phyloP scores from a whole-genome alignment of 2,797 vertebrate genomes.

The Falco rusticolus region DNA sequence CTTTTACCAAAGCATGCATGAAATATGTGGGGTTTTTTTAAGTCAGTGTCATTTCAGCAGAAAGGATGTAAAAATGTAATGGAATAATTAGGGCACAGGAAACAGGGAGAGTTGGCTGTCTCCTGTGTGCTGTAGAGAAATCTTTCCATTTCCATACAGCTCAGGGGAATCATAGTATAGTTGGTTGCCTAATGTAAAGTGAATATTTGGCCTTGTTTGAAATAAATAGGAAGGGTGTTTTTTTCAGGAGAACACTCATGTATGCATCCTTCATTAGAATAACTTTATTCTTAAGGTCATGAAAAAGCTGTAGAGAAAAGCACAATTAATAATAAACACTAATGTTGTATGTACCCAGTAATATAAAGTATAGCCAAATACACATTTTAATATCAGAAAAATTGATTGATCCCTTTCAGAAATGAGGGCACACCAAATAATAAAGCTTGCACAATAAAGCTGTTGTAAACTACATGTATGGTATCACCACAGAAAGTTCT shows the following conservation, averaged over 20 bases:
- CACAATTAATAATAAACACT: background rate
- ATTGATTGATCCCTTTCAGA: background rate
- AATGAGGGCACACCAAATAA: background rate
- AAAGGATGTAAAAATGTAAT: constrained; percentile 16
- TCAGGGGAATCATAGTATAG: background rate
- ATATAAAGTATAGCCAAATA: background rate
- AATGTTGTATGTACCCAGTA: background rate
- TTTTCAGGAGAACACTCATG: background rate
- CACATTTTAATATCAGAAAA: background rate
- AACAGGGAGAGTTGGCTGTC: background rate
- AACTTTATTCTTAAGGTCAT: background rate
- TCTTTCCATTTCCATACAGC: background rate
- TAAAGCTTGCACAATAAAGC: background rate
- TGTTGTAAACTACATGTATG: background rate
- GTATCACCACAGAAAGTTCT: background rate
- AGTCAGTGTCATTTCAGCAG: constrained; percentile 9
- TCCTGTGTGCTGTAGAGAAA: constrained; percentile 11
- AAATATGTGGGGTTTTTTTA: background rate
- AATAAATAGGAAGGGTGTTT: constrained; percentile 21
- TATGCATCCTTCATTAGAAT: background rate
- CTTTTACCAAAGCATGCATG: background rate
- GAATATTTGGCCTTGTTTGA: constrained; percentile 28
- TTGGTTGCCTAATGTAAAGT: constrained; percentile 7
- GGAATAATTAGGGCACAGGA: constrained; percentile 38
- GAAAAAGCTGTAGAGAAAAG: background rate